phyloP scores from a whole-genome alignment of 2,888 invertebrate species.

The Autographa gamma region DNA sequence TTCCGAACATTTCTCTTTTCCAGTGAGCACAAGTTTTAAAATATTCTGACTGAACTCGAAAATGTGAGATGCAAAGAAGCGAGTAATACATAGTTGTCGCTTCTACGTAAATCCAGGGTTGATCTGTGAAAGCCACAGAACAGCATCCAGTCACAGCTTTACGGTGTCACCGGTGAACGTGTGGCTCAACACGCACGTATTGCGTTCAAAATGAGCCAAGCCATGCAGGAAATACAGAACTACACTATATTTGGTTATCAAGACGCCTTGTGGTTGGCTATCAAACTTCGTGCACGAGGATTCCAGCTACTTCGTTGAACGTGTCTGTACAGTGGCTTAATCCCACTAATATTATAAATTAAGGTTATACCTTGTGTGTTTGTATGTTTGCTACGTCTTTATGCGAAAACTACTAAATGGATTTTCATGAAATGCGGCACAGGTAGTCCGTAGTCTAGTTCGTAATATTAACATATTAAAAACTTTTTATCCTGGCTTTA shows the following conservation, averaged over 20 bases:
- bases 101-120: neutral
- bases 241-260: neutral
- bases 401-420: neutral
- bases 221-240: neutral
- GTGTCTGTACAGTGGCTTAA: neutral
- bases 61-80: neutral
- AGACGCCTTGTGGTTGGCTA: neutral
- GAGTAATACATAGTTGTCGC: neutral
- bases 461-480: neutral
- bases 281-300: neutral
- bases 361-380: neutral
- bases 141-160: conserved; percentile 5
- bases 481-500: neutral
- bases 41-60: neutral
- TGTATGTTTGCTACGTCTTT: neutral
- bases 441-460: neutral
- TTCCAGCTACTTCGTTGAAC: neutral
- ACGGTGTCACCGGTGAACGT: conserved; percentile 3
- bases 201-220: neutral
- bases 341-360: neutral
- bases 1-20: neutral
- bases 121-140: neutral
- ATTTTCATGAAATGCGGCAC: neutral
- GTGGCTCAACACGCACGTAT: conserved; percentile 5
- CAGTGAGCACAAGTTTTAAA: neutral